Evolutionary conservation across 2,113 vertebrate genomes (phyloP), one percentile per base, ranked within the genome.

Genomic region (Siphamia tubifer): DNA sequence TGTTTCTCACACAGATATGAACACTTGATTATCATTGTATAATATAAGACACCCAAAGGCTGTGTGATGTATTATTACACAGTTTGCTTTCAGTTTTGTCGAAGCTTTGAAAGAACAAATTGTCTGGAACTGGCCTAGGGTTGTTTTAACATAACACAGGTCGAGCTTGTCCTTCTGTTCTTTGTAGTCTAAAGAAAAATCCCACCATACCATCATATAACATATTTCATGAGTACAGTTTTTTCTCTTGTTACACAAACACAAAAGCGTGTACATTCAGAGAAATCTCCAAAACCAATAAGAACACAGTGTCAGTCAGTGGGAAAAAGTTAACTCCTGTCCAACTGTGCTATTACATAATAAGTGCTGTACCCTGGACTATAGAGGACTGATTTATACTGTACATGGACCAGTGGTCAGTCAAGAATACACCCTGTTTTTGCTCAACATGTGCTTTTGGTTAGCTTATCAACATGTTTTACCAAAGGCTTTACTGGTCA

Each of bases 81-180:
- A n/a, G n/a, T n/a, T n/a, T n/a, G n/a, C n/a, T n/a, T n/a, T n/a
- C 13, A 30, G 28, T 54, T 34, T 51, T 56, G 27, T 43, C 62
- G 28, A 64, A 8, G 27, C 4, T 38, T 25, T 42, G 36, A 23
- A 68, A 27, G 6, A 43, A 42, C 10, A 35, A 25, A 39, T 32
- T 10, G 42, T 11, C 20, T 56, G 40, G 63, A 40, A 69, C 8
- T 51, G 49, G 60, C 20, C 8, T 0, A 0, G 11, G n/a, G 5
- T 38, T 40, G 13, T 31, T 57, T 20, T 8, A 19, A 7, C 38
- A n/a, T 42, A 43, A 17, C 52, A 10, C 32, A 52, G 51, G 31
- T 20, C 9, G 8, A 13, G 17, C 27, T 58, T 44, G 8, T 51
- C n/a, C 39, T 51, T 65, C 20, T 11, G 8, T 31, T 44, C 28